phyloP scores from a whole-genome alignment of 2,888 invertebrate genomes.

The Drosophila stalkeri region DNA sequence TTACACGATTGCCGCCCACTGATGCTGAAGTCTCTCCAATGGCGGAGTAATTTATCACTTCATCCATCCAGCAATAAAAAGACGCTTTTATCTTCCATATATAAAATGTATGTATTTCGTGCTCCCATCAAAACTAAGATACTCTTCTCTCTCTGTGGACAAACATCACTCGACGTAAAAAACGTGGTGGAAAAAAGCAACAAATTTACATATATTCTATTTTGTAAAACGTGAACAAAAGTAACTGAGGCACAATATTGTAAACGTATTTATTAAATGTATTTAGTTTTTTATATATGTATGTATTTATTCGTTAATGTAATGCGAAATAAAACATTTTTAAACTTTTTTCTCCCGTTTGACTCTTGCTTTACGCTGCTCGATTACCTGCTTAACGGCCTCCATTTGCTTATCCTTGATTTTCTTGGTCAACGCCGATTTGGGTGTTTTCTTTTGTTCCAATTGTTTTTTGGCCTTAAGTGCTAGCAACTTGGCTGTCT shows the following conservation, averaged over 20 bases:
- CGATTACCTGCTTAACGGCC: slow-evolving; percentile 76
- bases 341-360: slow-evolving; percentile 67
- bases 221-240: slow-evolving; percentile 17
- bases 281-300: slow-evolving; percentile 54
- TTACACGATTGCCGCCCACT: slow-evolving; percentile 66
- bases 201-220: slow-evolving; percentile 11
- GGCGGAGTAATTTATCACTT: slow-evolving; percentile 54
- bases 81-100: slow-evolving; percentile 13
- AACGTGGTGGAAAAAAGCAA: slow-evolving; percentile 25
- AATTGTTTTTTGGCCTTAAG: slow-evolving; percentile 72
- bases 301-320: slow-evolving; percentile 58
- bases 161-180: slow-evolving; percentile 56
- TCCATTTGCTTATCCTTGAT: slow-evolving; percentile 83
- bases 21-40: slow-evolving; percentile 69
- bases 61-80: slow-evolving; percentile 5
- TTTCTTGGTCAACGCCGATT: slow-evolving; percentile 74
- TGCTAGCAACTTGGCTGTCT: slow-evolving; percentile 87
- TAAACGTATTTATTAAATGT: slow-evolving; percentile 60
- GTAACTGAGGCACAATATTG: slow-evolving; percentile 36
- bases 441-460: slow-evolving; percentile 56
- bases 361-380: slow-evolving; percentile 75
- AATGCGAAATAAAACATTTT: slow-evolving; percentile 55
- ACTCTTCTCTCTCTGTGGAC: slow-evolving; percentile 36
- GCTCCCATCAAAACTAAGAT: slow-evolving; percentile 24
- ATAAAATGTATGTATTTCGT: slow-evolving; percentile 23